Percentiles rank a stretch among this genome's conserved stretches.
phyloP scores from a whole-genome alignment of 1,140 invertebrate species.

The Heliothis virescens region DNA sequence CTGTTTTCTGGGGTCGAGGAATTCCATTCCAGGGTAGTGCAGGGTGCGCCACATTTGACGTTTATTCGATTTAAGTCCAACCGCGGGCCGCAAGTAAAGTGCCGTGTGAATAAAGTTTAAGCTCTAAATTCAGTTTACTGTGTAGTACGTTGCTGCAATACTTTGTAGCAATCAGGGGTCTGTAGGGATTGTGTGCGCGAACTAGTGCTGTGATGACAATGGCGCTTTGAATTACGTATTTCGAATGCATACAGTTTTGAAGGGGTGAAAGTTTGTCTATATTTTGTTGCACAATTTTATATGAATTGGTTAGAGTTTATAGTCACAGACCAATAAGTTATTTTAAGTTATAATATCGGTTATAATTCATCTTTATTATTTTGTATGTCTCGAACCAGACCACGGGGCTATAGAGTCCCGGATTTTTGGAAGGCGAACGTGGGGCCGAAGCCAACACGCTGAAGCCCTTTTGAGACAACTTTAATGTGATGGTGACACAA shows the following conservation, averaged over 20 bases:
- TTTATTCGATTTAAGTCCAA: slow-evolving; percentile 71
- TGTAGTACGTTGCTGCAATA: slow-evolving; percentile 34
- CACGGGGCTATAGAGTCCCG: too few relatives aligned
- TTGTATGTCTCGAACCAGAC: too few relatives aligned
- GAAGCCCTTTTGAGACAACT: too few relatives aligned
- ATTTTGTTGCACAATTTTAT: background rate
- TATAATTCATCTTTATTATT: too few relatives aligned
- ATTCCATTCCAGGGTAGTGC: slow-evolving; percentile 14
- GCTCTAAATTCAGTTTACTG: slow-evolving; percentile 63
- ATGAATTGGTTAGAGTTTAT: background rate
- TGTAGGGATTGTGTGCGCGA: slow-evolving; percentile 12
- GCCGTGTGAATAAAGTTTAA: slow-evolving; percentile 66
- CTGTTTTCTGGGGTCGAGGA: slow-evolving; percentile 53
- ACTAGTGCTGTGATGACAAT: slow-evolving; percentile 21
- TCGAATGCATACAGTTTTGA: slow-evolving; percentile 19
- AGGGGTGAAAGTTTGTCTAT: background rate
- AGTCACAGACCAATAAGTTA: too few relatives aligned
- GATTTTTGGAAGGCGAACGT: too few relatives aligned
- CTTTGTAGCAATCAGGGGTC: slow-evolving; percentile 43
- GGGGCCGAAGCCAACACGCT: too few relatives aligned
- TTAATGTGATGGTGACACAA: too few relatives aligned
- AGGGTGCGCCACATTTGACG: slow-evolving; percentile 63
- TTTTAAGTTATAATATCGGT: too few relatives aligned
- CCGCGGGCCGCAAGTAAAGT: slow-evolving; percentile 59
- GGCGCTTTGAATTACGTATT: slow-evolving; percentile 27